phyloP scores from a whole-genome alignment of 2,797 vertebrate genomes.

The Sciurus vulgaris region DNA sequence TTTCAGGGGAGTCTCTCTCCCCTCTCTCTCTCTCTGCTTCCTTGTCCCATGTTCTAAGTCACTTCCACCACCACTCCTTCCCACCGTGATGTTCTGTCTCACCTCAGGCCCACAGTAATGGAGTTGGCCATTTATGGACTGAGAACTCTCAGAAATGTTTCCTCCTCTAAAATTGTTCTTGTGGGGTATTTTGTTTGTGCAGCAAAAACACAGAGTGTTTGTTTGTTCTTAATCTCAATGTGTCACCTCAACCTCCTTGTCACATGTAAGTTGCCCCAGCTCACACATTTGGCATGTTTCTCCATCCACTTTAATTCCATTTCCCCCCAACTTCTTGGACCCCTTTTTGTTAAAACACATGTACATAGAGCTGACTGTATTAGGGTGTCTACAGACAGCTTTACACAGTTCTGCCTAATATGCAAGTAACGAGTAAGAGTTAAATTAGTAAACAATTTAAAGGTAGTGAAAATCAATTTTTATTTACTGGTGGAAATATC shows the following conservation, averaged over 20 bases:
- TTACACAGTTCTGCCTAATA: background rate
- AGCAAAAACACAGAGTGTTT: fast-evolving
- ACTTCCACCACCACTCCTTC: no score
- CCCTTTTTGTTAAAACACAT: background rate
- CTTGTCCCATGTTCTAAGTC: no score
- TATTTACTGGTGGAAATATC: background rate
- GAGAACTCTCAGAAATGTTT: no score
- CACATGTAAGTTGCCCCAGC: fast-evolving
- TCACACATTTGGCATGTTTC: background rate
- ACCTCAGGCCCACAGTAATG: no score
- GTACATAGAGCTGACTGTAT: background rate
- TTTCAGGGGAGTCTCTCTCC: no score
- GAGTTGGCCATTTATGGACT: no score
- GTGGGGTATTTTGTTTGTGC: no score
- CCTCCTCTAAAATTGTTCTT: no score
- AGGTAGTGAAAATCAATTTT: background rate
- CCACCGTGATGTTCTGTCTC: no score
- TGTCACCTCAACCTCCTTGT: background rate
- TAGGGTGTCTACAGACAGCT: background rate
- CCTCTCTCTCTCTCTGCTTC: no score
- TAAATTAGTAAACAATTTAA: background rate
- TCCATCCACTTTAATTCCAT: no score
- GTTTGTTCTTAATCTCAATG: fast-evolving
- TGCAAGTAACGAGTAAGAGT: background rate
- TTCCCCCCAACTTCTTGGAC: background rate